Evolutionary conservation across 2,113 vertebrate species (phyloP).

Genomic region (Capreolus pygargus): DNA sequence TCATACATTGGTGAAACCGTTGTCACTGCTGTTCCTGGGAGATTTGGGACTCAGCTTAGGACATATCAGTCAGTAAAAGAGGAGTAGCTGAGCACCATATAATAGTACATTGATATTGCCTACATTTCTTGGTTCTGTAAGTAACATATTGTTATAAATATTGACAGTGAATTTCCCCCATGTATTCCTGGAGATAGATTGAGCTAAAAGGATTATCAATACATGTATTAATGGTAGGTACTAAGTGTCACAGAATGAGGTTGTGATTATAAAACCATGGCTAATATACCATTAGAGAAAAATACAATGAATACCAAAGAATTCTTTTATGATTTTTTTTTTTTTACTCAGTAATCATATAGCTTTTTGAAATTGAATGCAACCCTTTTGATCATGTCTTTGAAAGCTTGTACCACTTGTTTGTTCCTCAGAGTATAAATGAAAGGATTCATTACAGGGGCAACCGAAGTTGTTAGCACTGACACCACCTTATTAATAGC

Average conservation of each 20-base stretch:
- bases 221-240: neutral
- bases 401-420: slow-evolving; percentile 32
- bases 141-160: neutral
- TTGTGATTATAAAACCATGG: neutral
- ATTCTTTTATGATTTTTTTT: neutral
- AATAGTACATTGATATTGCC: neutral
- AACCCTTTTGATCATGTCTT: neutral
- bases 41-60: neutral
- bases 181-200: neutral
- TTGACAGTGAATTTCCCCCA: neutral
- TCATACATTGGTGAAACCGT: neutral
- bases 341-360: neutral
- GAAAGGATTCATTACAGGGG: slow-evolving; percentile 37
- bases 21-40: neutral
- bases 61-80: neutral
- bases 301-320: neutral
- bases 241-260: neutral
- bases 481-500: neutral
- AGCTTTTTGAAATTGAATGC: neutral
- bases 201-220: neutral
- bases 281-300: neutral
- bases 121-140: neutral
- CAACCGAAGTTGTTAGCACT: neutral
- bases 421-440: slow-evolving; percentile 30
- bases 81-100: neutral